Evolutionary conservation across 2,888 invertebrate species (phyloP).

Genomic region (Lycia hirtaria): DNA sequence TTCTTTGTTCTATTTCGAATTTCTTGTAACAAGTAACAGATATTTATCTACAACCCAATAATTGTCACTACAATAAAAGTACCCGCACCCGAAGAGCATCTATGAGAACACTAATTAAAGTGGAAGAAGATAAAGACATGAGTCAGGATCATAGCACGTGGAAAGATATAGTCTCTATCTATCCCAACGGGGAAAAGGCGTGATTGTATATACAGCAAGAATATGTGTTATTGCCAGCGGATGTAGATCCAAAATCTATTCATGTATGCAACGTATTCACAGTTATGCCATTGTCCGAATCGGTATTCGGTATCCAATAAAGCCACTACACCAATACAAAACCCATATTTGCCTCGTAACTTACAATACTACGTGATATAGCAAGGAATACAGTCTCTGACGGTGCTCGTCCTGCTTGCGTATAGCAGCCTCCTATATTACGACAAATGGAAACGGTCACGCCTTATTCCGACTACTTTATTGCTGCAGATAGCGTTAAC

Average conservation of each 20-base stretch:
- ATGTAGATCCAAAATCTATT: conserved; percentile 8
- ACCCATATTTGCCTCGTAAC: conserved; percentile 14
- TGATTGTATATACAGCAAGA: too few relatives aligned
- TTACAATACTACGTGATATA: conserved; percentile 13
- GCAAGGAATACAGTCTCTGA: conserved; percentile 22
- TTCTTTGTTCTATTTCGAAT: too few relatives aligned
- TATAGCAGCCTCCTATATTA: conserved; percentile 48
- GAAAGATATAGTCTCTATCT: too few relatives aligned
- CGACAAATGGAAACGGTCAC: conserved; percentile 55
- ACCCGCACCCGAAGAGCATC: too few relatives aligned
- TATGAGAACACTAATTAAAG: too few relatives aligned
- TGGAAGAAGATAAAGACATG: too few relatives aligned
- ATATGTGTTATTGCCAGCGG: background rate
- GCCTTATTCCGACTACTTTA: conserved; percentile 53
- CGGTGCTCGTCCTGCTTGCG: conserved; percentile 31
- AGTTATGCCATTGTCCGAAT: conserved; percentile 10
- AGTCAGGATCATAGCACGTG: too few relatives aligned
- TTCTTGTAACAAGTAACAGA: too few relatives aligned
- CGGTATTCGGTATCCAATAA: conserved; percentile 20
- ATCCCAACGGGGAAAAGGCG: too few relatives aligned
- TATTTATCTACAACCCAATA: too few relatives aligned
- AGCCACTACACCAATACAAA: conserved; percentile 18
- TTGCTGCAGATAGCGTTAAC: conserved; percentile 64
- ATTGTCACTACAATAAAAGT: too few relatives aligned
- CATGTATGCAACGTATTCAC: conserved; percentile 22